Percentiles rank a stretch among this genome's conserved stretches.
Evolutionary conservation across 2,113 vertebrate genomes (phyloP).

Genomic region (Amazona vittata): DNA sequence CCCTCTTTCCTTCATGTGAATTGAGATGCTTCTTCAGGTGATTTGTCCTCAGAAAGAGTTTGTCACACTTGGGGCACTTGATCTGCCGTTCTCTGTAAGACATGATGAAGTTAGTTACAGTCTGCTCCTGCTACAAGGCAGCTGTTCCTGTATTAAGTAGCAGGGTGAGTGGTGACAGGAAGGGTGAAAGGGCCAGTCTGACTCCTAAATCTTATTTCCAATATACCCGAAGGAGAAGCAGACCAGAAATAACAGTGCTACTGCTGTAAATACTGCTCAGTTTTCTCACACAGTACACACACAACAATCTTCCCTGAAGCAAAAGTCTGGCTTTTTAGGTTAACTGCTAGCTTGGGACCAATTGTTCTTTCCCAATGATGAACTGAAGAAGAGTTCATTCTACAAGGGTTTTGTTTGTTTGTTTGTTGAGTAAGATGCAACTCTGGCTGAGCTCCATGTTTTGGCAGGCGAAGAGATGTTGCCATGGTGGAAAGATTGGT

Average conservation of each 20-base stretch:
- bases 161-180: background rate
- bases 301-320: background rate
- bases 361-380: background rate
- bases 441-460: background rate
- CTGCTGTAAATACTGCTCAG: background rate
- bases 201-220: background rate
- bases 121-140: background rate
- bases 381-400: background rate
- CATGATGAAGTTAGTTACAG: background rate
- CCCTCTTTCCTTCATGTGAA: conserved; percentile 93
- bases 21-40: conserved; percentile 98
- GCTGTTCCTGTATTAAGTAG: background rate
- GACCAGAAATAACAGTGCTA: background rate
- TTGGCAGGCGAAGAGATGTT: background rate
- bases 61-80: conserved; percentile 95
- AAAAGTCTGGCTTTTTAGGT: background rate
- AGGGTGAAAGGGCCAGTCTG: background rate
- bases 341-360: background rate
- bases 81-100: conserved; percentile 88
- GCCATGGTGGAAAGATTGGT: background rate
- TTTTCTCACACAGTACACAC: background rate
- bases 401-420: background rate
- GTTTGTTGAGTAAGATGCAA: background rate
- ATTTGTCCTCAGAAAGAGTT: conserved; percentile 93
- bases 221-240: background rate